Evolutionary conservation across 2,113 vertebrate species (phyloP), one percentile per base, ranked within the genome.

Genomic region (Pogonocichla stellata): DNA sequence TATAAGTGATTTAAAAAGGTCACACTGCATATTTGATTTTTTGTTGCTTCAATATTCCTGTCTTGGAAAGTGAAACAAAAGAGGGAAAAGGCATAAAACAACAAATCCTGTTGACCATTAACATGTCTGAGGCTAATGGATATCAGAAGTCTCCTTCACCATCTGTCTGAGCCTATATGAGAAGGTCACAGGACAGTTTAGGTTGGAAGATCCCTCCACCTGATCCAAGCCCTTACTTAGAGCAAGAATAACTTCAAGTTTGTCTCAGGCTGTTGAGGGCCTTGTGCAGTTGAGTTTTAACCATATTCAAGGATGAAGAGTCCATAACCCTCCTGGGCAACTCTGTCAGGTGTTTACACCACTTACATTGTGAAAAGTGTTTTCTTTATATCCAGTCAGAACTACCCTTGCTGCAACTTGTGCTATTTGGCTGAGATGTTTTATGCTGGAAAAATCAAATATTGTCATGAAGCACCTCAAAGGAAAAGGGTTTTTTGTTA

Each of bases 51-150:
- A 48, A 12, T 80, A 31, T 51, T 67, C 28, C 31, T 53, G 26
- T 62, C 25, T 74, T 81, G 23, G 42, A 84, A 65, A 70, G 28
- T 14, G 22, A 42, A 81, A 23, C 14, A 66, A 70, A 78, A 86
- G 31, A 69, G 13, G 7, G 20, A 84, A 45, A 91, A 50, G 7
- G 25, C 22, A 26, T 36, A 29, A 26, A 89, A 8, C 3, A 12
- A 11, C 0, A 0, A 69, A 38, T 86, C 6, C 4, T 23, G 2
- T 33, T 72, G 29, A 22, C 33, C 17, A 26, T 56, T 65, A 61
- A 12, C 28, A 9, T 25, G 19, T 43, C 50, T 48, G 45, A 57
- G 28, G 42, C 20, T 66, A 40, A 73, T 43, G 20, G n/a, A 43
- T 36, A n/a, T 36, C 40, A 53, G 47, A 45, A 54, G 31, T 58